Evolutionary conservation across 2,888 invertebrate species (phyloP).

Genomic region (Acleris holmiana): DNA sequence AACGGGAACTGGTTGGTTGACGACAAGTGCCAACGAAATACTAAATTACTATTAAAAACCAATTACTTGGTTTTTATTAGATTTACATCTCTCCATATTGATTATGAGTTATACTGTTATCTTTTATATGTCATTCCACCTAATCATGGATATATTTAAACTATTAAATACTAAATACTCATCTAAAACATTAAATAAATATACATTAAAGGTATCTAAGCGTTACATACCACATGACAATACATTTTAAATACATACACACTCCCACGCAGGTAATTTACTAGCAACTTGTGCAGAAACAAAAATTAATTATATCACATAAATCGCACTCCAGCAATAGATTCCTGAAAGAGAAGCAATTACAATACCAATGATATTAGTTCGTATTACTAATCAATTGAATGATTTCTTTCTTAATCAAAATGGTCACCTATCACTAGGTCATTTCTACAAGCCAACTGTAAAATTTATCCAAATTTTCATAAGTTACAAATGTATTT

Average conservation of each 20-base stretch:
- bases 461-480: too few relatives aligned
- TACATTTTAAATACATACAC: conserved; percentile 15
- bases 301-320: conserved; percentile 6
- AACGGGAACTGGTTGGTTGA: too few relatives aligned
- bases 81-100: too few relatives aligned
- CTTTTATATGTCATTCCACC: conserved; percentile 4
- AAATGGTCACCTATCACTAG: too few relatives aligned
- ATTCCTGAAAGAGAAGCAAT: conserved; percentile 1
- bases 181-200: conserved; percentile 12
- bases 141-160: background rate
- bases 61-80: too few relatives aligned
- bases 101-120: background rate
- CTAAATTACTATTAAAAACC: too few relatives aligned
- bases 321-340: background rate
- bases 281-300: conserved; percentile 2
- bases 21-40: too few relatives aligned
- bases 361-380: too few relatives aligned
- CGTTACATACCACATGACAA: background rate
- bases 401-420: too few relatives aligned
- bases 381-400: too few relatives aligned
- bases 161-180: background rate
- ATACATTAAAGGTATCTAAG: background rate
- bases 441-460: too few relatives aligned
- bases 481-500: too few relatives aligned
- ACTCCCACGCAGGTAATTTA: conserved; percentile 12